Evolutionary conservation across 1,140 invertebrate genomes (phyloP).

Genomic region (Melanaphis sacchari): DNA sequence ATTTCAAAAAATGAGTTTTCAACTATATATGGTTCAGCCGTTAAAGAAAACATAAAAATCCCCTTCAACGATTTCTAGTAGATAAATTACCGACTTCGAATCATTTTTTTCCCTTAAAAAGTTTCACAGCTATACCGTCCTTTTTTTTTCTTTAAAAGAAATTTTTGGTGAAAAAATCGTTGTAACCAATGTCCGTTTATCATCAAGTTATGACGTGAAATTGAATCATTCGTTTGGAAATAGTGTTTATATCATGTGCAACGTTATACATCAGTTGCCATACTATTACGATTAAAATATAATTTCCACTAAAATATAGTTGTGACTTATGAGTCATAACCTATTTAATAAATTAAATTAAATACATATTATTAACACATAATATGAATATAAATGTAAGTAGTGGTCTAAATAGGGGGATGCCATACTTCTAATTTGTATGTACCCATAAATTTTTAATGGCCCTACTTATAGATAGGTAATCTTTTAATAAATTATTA

Average conservation of each 20-base stretch:
- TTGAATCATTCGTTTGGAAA: constrained; percentile 28
- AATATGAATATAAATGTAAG: not conserved
- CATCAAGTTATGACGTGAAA: constrained; percentile 31
- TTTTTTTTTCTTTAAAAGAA: not conserved
- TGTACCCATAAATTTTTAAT: not conserved
- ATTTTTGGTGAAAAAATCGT: not conserved
- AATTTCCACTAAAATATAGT: not conserved
- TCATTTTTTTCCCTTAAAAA: constrained; percentile 22
- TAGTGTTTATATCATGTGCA: not conserved
- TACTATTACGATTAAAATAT: not conserved
- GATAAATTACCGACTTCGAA: constrained; percentile 45
- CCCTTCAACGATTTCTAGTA: constrained; percentile 37
- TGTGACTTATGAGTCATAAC: not conserved
- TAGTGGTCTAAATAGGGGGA: not conserved
- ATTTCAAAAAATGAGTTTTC: constrained; percentile 35
- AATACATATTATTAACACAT: not conserved
- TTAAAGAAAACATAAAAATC: constrained; percentile 34
- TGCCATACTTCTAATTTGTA: not conserved
- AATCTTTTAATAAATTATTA: not conserved
- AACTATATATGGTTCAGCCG: not conserved
- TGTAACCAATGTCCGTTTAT: constrained; percentile 34
- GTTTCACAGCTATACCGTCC: not conserved
- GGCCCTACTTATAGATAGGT: not conserved
- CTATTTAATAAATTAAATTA: not conserved
- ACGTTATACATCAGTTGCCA: not conserved